Base-by-base conservation (phyloP, 2,797 vertebrate species). In the Psittacula echo region DNA sequence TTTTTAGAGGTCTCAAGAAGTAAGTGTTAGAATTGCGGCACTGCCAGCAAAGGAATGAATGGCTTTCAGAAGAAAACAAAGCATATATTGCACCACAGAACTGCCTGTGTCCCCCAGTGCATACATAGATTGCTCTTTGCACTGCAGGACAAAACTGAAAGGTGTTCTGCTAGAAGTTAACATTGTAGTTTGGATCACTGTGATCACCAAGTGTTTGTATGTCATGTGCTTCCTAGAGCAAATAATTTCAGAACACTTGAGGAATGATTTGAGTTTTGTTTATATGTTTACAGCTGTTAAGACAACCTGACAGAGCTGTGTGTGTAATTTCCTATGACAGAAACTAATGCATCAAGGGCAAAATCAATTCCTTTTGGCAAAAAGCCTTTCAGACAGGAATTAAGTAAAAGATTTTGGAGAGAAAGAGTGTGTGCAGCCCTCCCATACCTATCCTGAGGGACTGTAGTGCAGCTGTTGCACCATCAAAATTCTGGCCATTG, bases 1-100 rank as follows among this genome's bases (percentile, higher is more conserved):
- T 76, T 77, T 44, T 91, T 78, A 48, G n/a, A 64, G 44, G 32
- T 90, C 64, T 79, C 71, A 94, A 87, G 51, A 82, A 89, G n/a
- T 76, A 44, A 32, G 34, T 73, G 44, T 45, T 77, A 51, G 37
- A 88, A 75, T 53, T 37, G 9, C 77, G 51, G 41, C 21, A 47
- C 11, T 76, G 15, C 22, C 60, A 62, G 54, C 14, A 56, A 64
- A 81, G 7, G 10, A 13, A 58, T 41, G 29, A 32, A 9, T 66
- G n/a, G 13, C n/a, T 89, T 90, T 78, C 14, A 74, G 20, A 50
- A 66, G 8, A 42, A 72, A 72, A 61, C 4, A 42, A 44, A 76
- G 24, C 24, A 10, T 11, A 13, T 39, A 21, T 44, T 79, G 24
- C 37, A 27, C 41, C 16, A 10, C 24, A 58, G 62, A 26, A 62